These are phyloP conservation scores for Paraescarpia echinospica DNA, from an alignment of 1,140 invertebrate species.

Conservation along the genomic window DNA sequence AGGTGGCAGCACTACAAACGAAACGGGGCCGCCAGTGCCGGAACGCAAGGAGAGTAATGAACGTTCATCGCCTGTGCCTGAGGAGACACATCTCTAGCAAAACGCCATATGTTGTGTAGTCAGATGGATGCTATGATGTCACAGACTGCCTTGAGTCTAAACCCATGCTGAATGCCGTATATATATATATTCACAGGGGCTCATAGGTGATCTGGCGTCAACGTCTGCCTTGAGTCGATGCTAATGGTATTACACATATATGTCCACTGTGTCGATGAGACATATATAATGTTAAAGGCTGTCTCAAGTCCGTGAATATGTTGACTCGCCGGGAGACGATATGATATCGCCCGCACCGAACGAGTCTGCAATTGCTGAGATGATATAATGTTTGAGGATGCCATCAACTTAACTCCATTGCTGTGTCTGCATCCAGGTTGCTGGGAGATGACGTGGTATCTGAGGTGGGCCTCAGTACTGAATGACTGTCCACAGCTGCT, in stretches of 20 bases:
- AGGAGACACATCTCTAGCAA: background rate
- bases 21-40: background rate
- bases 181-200: background rate
- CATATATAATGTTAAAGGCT: background rate
- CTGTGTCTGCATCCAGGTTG: background rate
- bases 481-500: background rate
- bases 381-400: too few relatives aligned
- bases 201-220: background rate
- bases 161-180: background rate
- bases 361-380: too few relatives aligned
- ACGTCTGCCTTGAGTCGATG: background rate
- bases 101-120: background rate
- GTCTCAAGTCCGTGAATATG: background rate
- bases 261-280: background rate
- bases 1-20: background rate
- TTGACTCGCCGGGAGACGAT: background rate
- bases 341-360: too few relatives aligned
- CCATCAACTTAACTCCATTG: too few relatives aligned
- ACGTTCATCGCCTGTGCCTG: background rate
- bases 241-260: background rate
- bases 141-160: background rate
- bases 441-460: background rate
- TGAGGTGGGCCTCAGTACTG: background rate
- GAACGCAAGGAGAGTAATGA: background rate
- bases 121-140: background rate